These are phyloP conservation scores for Pseudoips prasinana DNA, from an alignment of 2,888 invertebrate genomes.

Conservation along the genomic window DNA sequence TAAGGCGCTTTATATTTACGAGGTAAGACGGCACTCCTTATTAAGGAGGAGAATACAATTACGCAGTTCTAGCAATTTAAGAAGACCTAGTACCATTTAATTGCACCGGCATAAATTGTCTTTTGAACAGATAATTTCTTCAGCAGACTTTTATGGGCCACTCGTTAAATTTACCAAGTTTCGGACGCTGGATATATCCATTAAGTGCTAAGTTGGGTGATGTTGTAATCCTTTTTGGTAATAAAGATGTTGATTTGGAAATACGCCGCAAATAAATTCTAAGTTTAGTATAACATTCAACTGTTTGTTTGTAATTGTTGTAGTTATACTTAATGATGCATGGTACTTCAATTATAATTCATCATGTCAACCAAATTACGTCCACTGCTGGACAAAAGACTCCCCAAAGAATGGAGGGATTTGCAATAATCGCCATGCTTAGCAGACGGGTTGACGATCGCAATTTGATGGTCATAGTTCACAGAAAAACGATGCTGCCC, in stretches of 20 bases:
- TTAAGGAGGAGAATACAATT: constrained; percentile 68
- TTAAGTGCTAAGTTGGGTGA: constrained; percentile 28
- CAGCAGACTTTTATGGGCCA: constrained; percentile 50
- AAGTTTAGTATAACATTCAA: too few species aligned
- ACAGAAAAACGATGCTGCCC: too few species aligned
- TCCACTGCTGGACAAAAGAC: too few species aligned
- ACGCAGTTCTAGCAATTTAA: constrained; percentile 68
- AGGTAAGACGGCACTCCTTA: constrained; percentile 62
- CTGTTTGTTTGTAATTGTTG: too few species aligned
- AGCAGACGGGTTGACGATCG: too few species aligned
- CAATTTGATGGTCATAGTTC: too few species aligned
- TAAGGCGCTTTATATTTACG: constrained; percentile 65
- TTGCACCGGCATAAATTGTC: constrained; percentile 68
- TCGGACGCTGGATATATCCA: constrained; percentile 33
- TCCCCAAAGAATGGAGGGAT: too few species aligned
- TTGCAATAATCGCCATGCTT: too few species aligned
- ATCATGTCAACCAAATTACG: too few species aligned
- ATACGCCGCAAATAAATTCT: constrained; percentile 6
- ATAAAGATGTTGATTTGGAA: constrained; percentile 27
- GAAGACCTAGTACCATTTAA: constrained; percentile 67
- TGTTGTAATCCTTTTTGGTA: constrained; percentile 26
- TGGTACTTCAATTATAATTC: too few species aligned
- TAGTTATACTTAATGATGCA: too few species aligned
- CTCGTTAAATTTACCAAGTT: constrained; percentile 52
- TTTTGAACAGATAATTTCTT: constrained; percentile 65